Conservation (phyloP, 2,888 invertebrate species). For the Apamea epomidion region DNA sequence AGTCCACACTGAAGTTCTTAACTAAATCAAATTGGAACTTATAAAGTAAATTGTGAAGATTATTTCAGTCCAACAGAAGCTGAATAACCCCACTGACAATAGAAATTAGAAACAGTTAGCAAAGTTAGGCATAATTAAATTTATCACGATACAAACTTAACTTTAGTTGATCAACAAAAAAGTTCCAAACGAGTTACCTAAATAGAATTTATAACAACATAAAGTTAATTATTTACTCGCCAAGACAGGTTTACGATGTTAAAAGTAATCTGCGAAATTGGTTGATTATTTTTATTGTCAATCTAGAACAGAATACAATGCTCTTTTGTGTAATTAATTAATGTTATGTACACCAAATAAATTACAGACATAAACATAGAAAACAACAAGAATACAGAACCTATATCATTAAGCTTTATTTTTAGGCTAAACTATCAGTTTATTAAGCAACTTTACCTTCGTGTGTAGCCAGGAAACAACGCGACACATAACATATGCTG, state of each 20-base stretch:
- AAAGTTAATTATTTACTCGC: slow-evolving; percentile 55
- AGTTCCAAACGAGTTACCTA: slow-evolving; percentile 55
- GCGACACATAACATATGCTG: not conserved
- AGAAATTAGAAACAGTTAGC: slow-evolving; percentile 58
- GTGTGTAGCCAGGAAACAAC: not conserved
- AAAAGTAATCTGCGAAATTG: not conserved
- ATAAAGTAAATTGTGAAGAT: slow-evolving; percentile 32
- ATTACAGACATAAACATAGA: too few species aligned
- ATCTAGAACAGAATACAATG: not conserved
- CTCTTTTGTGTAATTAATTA: too few species aligned
- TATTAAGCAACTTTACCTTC: not conserved
- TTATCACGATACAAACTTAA: slow-evolving; percentile 31
- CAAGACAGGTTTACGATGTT: slow-evolving; percentile 26
- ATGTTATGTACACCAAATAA: too few species aligned
- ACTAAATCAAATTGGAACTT: slow-evolving; percentile 34
- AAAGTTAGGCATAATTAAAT: slow-evolving; percentile 60
- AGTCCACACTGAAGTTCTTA: slow-evolving; percentile 21
- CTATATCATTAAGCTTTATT: not conserved
- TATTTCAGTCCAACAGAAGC: slow-evolving; percentile 40
- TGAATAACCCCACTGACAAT: slow-evolving; percentile 48
- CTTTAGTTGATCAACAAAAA: slow-evolving; percentile 56
- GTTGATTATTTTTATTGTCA: not conserved
- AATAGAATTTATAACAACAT: slow-evolving; percentile 52
- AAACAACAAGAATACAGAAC: not conserved
- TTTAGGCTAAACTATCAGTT: not conserved